Evolutionary conservation across 2,113 vertebrate species (phyloP).

Genomic region (Typhlomys cinereus): DNA sequence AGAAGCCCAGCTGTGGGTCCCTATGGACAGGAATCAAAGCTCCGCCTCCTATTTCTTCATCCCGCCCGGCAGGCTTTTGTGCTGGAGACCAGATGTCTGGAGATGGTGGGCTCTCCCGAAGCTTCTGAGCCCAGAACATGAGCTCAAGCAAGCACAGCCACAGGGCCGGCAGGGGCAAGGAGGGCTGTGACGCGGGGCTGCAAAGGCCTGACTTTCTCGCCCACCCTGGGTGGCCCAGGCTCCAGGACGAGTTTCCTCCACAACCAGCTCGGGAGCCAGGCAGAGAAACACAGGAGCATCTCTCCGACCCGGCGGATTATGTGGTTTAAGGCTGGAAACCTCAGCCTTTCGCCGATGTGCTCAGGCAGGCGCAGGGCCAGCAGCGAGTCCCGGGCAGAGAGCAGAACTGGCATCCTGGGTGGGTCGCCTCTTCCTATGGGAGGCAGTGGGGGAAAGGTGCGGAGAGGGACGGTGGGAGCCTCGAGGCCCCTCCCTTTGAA

Average conservation of each 20-base stretch:
- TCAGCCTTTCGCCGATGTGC: background rate
- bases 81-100: background rate
- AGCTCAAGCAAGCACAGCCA: background rate
- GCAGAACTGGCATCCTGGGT: rapidly evolving
- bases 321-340: rapidly evolving
- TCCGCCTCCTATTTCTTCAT: background rate
- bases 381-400: rapidly evolving
- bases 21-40: background rate
- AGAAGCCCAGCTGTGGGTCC: background rate
- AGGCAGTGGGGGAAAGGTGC: rapidly evolving
- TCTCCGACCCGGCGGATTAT: background rate
- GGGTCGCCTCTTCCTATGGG: background rate
- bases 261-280: background rate
- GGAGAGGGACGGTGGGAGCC: background rate
- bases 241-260: background rate
- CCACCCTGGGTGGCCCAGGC: rapidly evolving
- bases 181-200: no score
- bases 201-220: background rate
- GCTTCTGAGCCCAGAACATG: background rate
- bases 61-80: background rate
- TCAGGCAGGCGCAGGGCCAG: background rate
- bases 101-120: rapidly evolving
- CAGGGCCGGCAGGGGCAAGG: background rate
- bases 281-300: background rate
- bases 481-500: rapidly evolving